These are phyloP conservation scores for Periphyllus acericola DNA, from an alignment of 2,888 invertebrate species.

Conservation along the genomic window DNA sequence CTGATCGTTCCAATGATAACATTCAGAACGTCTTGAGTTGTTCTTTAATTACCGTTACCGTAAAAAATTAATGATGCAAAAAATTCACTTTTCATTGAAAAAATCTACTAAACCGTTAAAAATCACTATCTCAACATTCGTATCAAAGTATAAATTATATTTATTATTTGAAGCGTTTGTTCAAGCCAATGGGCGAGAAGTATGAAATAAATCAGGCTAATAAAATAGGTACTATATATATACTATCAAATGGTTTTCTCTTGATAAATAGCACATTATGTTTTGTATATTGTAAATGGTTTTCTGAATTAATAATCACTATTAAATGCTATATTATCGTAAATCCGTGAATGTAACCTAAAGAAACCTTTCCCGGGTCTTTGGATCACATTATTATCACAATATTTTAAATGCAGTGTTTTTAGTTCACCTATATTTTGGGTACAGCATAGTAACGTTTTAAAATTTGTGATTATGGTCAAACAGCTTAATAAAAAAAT, in stretches of 20 bases:
- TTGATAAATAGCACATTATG: neutral
- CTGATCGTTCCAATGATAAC: neutral
- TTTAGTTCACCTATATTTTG: neutral
- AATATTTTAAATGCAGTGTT: too few relatives aligned
- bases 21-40: neutral
- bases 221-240: neutral
- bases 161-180: neutral
- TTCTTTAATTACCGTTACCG: neutral
- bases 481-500: too few relatives aligned
- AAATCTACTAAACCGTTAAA: neutral
- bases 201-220: neutral
- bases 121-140: neutral
- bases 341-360: neutral
- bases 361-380: too few relatives aligned
- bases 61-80: neutral
- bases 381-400: too few relatives aligned
- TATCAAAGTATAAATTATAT: neutral
- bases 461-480: too few relatives aligned
- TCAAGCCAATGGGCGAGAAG: neutral
- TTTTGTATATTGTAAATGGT: neutral
- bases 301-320: neutral
- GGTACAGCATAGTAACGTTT: too few relatives aligned
- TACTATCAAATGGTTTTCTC: neutral
- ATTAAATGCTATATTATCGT: neutral
- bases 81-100: neutral